Conservation (phyloP, 2,797 vertebrate species). For the Picus viridis region DNA sequence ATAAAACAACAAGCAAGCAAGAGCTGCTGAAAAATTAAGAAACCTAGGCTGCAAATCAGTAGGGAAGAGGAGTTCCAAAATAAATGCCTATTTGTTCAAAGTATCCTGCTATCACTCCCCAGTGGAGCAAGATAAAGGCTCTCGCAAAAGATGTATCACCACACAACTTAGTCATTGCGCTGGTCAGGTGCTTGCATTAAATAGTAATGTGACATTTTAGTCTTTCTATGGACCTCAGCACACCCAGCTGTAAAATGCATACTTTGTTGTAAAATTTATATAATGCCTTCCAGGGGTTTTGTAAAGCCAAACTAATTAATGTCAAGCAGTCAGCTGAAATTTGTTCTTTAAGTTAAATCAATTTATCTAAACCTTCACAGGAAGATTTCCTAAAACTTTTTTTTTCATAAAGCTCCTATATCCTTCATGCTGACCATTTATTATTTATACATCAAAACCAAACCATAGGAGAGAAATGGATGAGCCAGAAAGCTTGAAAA, state of each 20-base stretch:
- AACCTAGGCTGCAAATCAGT: neutral
- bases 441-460: conserved; percentile 65
- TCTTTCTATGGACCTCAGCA: neutral
- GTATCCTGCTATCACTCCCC: neutral
- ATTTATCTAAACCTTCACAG: conserved; percentile 26
- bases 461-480: neutral
- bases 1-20: neutral
- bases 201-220: conserved; percentile 53
- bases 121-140: neutral
- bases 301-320: conserved; percentile 33
- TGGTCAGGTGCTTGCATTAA: conserved; percentile 41
- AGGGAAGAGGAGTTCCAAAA: neutral
- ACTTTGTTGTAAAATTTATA: conserved; percentile 24
- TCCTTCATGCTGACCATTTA: conserved; percentile 20
- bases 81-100: neutral
- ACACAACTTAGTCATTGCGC: neutral
- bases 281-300: conserved; percentile 26
- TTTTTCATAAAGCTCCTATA: conserved; percentile 22
- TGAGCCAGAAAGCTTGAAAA: conserved; percentile 35
- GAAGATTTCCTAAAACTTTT: conserved; percentile 21
- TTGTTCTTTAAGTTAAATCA: conserved; percentile 38
- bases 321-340: conserved; percentile 29
- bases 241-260: neutral
- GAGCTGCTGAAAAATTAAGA: neutral
- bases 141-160: neutral